phyloP scores from a whole-genome alignment of 2,113 vertebrate species.

The Dasyprocta punctata region DNA sequence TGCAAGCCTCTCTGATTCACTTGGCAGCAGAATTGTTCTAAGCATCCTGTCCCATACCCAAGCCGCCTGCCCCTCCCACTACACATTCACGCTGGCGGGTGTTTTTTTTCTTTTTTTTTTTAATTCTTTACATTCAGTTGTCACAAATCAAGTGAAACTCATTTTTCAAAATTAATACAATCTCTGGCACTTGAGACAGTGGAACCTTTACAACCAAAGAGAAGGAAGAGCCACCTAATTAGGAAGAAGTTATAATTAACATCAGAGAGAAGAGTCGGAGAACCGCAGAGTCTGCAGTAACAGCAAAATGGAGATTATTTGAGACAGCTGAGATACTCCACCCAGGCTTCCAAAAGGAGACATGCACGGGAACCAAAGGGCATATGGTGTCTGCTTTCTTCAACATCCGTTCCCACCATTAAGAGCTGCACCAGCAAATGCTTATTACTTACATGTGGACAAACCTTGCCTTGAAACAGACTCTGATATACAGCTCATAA shows the following conservation, averaged over 20 bases:
- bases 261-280: conserved; percentile 70
- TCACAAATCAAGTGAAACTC: conserved; percentile 73
- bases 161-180: conserved; percentile 78
- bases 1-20: conserved; percentile 80
- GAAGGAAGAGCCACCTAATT: conserved; percentile 66
- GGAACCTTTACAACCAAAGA: conserved; percentile 76
- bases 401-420: conserved; percentile 64
- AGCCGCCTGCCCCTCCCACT: conserved; percentile 75
- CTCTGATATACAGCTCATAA: conserved; percentile 53
- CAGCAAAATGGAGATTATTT: conserved; percentile 77
- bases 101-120: conserved; percentile 16
- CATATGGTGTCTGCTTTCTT: conserved; percentile 76
- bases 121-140: conserved; percentile 69
- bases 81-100: conserved; percentile 63
- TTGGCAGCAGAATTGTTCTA: conserved; percentile 85
- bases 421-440: conserved; percentile 74
- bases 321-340: conserved; percentile 78
- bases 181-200: conserved; percentile 66
- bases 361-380: conserved; percentile 71
- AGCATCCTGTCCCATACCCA: conserved; percentile 80
- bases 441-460: conserved; percentile 61
- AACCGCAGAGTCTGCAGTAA: conserved; percentile 68
- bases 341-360: conserved; percentile 77
- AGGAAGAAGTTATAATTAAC: conserved; percentile 78
- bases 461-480: conserved; percentile 60